Percentiles rank a stretch among this genome's conserved stretches.
Evolutionary conservation across 2,888 invertebrate species (phyloP).

Genomic region (Ypsolopha scabrella): DNA sequence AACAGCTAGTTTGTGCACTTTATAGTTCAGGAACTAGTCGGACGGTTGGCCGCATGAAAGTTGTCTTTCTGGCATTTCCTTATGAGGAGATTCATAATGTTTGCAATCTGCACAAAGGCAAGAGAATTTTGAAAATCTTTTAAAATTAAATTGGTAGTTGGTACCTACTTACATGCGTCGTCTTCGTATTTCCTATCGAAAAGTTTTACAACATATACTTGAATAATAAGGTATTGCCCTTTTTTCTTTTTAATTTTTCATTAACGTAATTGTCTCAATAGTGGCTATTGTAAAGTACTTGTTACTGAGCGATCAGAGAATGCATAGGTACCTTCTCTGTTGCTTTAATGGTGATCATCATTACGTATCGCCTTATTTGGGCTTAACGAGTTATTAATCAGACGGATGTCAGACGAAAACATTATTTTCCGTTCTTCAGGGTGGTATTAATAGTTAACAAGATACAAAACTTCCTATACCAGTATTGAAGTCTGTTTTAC

Average conservation of each 20-base stretch:
- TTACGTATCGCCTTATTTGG: conserved; percentile 35
- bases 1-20: conserved; percentile 48
- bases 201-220: too few species aligned
- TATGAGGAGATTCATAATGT: conserved; percentile 12
- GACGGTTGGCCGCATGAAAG: conserved; percentile 39
- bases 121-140: too few species aligned
- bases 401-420: conserved; percentile 9
- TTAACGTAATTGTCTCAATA: too few species aligned
- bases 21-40: conserved; percentile 61
- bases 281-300: conserved; percentile 31
- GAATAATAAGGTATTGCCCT: too few species aligned
- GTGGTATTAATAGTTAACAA: not conserved
- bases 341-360: conserved; percentile 30
- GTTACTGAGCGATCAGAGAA: conserved; percentile 33
- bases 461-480: too few species aligned
- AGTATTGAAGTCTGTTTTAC: too few species aligned
- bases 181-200: too few species aligned
- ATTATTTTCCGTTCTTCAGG: not conserved
- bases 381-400: conserved; percentile 29
- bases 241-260: too few species aligned
- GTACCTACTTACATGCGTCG: too few species aligned
- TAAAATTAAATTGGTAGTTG: too few species aligned
- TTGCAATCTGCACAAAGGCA: conserved; percentile 9
- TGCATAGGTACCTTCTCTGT: conserved; percentile 27
- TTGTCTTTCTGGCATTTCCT: conserved; percentile 54